These are phyloP conservation scores for Papilio elwesi DNA, from an alignment of 2,888 invertebrate species.

Conservation along the genomic window DNA sequence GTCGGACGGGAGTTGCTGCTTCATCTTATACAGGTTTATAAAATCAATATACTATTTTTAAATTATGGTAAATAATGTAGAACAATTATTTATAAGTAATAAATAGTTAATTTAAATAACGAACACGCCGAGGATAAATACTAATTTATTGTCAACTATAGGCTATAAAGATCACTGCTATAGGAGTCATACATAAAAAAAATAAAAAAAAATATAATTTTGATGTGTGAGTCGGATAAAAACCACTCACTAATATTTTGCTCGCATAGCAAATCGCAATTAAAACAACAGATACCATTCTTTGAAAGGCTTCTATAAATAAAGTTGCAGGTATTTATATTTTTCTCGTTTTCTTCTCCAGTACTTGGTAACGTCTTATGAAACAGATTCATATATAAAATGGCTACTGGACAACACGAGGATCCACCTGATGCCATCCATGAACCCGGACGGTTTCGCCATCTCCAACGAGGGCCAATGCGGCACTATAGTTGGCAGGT, in stretches of 20 bases:
- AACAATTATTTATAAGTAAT: too few species aligned
- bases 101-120: too few species aligned
- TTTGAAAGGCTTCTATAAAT: not conserved
- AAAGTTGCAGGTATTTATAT: constrained; percentile 19
- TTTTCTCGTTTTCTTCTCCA: constrained; percentile 79
- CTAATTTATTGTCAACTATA: too few species aligned
- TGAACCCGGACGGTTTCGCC: constrained; percentile 99
- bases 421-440: constrained; percentile 98
- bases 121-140: too few species aligned
- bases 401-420: constrained; percentile 97
- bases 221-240: too few species aligned
- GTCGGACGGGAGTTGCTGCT: constrained; percentile 97
- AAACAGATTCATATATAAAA: constrained; percentile 92
- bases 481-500: constrained; percentile 94
- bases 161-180: too few species aligned
- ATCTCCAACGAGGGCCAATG: constrained; percentile 95
- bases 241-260: too few species aligned
- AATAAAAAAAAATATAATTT: too few species aligned
- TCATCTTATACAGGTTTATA: constrained; percentile 91
- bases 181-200: too few species aligned
- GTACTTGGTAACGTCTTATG: constrained; percentile 93
- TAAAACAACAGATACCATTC: too few species aligned
- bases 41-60: not conserved
- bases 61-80: too few species aligned
- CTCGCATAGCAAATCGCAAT: too few species aligned